Base-by-base conservation (phyloP, 1,140 invertebrate species). In the Saxidomus purpurata region DNA sequence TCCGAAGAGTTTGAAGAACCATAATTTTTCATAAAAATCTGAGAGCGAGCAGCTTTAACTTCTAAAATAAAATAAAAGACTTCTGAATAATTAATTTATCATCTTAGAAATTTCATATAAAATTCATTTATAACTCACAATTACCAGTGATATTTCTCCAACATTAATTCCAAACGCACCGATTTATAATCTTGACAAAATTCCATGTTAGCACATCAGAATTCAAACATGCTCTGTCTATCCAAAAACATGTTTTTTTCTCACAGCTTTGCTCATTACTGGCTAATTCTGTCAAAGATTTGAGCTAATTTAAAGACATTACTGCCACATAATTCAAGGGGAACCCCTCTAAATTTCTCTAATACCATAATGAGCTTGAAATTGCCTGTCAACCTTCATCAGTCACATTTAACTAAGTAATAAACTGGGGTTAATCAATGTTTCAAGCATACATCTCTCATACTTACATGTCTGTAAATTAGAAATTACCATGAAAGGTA, bases 201-300 rank as follows among this genome's bases (percentile, higher is more conserved):
- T 43, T 8, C 43, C 43, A 43, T 43, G 43, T 43, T 8, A 43
- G 43, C 43, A 43, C 4, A 43, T 15, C 4, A 15, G 43, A 4
- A 43, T 43, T 43, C 43, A 43, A 43, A 43, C 43, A 43, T 15
- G 4, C 15, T 43, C 43, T 8, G 15, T 43, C 6, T 15, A 43
- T 15, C 4, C 15, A 59, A 59, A 59, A 11, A 22, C 19, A 8
- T 59, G 8, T 19, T 59, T 28, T 63, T 63, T 63, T 63, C 59
- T 63, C 59, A 63, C 59, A 63, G n/a, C 25, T 28, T 19, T 28
- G 17, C 34, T 52, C 47, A 52, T 79, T 79, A 79, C 49, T 0
- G 49, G 17, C 49, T 79, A 52, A 55, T 52, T 52, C 49, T 79
- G 76, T 79, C 76, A 79, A 55, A 79, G 76, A 71, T 79, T 79